Conservation (phyloP, 2,888 invertebrate genomes). For the Napeogenes sylphis region DNA sequence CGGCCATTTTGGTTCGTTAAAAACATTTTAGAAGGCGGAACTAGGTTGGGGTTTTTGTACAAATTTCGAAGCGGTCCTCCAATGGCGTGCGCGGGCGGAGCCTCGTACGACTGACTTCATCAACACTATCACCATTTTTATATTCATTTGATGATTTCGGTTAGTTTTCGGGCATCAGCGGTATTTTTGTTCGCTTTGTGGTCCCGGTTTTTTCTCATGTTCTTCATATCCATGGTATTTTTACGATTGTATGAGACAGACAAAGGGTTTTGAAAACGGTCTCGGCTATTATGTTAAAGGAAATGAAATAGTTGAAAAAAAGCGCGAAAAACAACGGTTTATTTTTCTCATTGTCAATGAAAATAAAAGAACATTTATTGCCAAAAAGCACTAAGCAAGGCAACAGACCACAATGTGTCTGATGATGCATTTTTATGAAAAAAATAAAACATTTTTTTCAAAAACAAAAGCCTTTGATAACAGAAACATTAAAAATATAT, state of each 20-base stretch:
- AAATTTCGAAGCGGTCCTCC: conserved; percentile 71
- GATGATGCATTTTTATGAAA: neutral
- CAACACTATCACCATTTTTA: conserved; percentile 66
- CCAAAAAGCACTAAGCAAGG: neutral
- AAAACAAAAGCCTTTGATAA: too few species aligned
- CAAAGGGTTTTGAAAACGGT: conserved; percentile 22
- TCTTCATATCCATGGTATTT: neutral
- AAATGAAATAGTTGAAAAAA: conserved; percentile 18
- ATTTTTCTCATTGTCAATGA: neutral
- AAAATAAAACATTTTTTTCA: too few species aligned
- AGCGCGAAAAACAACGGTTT: conserved; percentile 8
- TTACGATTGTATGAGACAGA: conserved; percentile 3
- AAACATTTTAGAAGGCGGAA: conserved; percentile 77
- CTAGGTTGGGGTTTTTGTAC: conserved; percentile 75
- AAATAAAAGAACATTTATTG: conserved; percentile 1
- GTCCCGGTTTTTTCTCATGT: conserved; percentile 9
- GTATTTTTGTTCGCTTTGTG: conserved; percentile 23
- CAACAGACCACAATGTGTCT: neutral
- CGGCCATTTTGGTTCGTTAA: conserved; percentile 73
- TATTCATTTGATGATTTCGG: conserved; percentile 45
- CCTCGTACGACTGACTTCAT: conserved; percentile 71
- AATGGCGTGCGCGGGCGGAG: conserved; percentile 74
- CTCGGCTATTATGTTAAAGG: conserved; percentile 24
- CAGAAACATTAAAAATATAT: too few species aligned
- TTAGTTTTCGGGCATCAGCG: conserved; percentile 28